A percentile compares a stretch with the other conserved stretches of the same genome.
Evolutionary conservation across 2,888 invertebrate species (phyloP).

Genomic region (Eretmocerus hayati): DNA sequence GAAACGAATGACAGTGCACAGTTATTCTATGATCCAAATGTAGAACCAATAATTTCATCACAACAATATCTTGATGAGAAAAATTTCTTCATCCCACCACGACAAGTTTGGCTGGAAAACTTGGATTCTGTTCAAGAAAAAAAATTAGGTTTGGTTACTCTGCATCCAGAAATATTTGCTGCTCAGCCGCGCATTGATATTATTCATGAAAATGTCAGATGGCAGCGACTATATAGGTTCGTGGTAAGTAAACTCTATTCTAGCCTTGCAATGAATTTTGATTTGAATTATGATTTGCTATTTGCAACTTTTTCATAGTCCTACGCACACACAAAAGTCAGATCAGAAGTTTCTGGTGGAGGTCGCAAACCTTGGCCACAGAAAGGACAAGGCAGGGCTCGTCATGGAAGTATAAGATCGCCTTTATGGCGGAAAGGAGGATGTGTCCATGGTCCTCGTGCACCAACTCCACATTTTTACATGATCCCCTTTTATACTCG

Average conservation of each 20-base stretch:
- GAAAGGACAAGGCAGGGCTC: conserved; percentile 82
- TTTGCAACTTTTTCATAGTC: conserved; percentile 50
- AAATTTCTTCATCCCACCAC: conserved; percentile 51
- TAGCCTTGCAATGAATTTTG: not conserved
- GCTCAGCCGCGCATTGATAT: conserved; percentile 78
- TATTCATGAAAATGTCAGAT: conserved; percentile 75
- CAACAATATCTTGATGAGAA: conserved; percentile 27
- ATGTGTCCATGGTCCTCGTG: conserved; percentile 81
- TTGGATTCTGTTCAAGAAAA: conserved; percentile 67
- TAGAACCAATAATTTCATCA: conserved; percentile 43
- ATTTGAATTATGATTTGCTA: not conserved
- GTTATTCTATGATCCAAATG: not conserved
- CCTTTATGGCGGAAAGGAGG: conserved; percentile 84
- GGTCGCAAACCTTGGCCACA: conserved; percentile 96
- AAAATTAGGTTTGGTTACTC: conserved; percentile 75
- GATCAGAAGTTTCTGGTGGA: conserved; percentile 83
- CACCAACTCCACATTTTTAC: conserved; percentile 84
- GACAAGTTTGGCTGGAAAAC: conserved; percentile 85
- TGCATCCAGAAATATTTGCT: conserved; percentile 87
- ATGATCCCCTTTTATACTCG: conserved; percentile 80
- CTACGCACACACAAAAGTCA: conserved; percentile 68
- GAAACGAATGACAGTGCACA: not conserved
- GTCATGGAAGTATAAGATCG: conserved; percentile 88
- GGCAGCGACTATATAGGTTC: conserved; percentile 77
- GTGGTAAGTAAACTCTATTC: conserved; percentile 55